Conservation (phyloP, 2,797 vertebrate species). For the Pseudochromis fuscus region DNA sequence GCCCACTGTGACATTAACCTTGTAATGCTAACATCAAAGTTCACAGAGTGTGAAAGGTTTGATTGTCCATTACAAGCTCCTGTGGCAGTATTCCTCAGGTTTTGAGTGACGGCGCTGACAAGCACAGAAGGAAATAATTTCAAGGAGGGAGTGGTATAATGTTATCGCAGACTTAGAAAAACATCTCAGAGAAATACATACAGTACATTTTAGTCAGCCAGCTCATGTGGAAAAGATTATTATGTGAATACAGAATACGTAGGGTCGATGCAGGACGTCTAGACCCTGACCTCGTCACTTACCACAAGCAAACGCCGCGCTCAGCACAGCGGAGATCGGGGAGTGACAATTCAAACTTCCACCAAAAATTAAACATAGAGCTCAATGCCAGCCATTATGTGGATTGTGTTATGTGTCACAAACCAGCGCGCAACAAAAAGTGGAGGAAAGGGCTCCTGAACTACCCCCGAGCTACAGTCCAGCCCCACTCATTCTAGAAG, state of each 20-base stretch:
- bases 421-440: neutral
- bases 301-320: neutral
- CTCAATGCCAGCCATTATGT: neutral
- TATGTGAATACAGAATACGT: neutral
- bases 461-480: neutral
- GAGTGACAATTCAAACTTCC: neutral
- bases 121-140: conserved; percentile 46
- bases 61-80: conserved; percentile 56
- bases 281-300: conserved; percentile 6
- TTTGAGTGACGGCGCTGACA: conserved; percentile 47
- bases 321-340: neutral
- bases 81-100: conserved; percentile 19
- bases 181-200: conserved; percentile 30
- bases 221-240: conserved; percentile 14
- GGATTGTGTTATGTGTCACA: neutral
- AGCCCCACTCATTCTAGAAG: neutral
- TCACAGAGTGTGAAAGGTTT: conserved; percentile 55
- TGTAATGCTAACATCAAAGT: conserved; percentile 62
- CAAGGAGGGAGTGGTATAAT: conserved; percentile 23
- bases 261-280: neutral
- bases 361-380: neutral
- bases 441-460: no score
- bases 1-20: conserved; percentile 56
- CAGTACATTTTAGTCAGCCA: conserved; percentile 12
- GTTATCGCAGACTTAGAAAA: conserved; percentile 48